These are phyloP conservation scores for Carpatolechia fugitivella DNA, from an alignment of 2,888 invertebrate genomes.

Conservation along the genomic window DNA sequence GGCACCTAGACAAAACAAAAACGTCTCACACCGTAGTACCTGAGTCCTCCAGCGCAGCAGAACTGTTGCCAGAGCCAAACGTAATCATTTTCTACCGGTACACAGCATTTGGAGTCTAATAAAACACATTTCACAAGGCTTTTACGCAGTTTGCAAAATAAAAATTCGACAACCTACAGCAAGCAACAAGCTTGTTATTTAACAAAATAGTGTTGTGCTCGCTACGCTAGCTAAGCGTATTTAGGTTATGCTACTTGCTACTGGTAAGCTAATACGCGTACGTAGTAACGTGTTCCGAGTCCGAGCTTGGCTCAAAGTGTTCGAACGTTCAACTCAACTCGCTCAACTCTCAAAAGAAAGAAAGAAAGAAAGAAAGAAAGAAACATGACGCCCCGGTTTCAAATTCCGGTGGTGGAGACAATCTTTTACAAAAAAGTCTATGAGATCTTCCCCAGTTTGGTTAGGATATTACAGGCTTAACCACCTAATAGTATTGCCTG, in stretches of 20 bases:
- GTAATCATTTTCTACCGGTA: constrained; percentile 69
- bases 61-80: constrained; percentile 64
- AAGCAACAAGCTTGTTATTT: constrained; percentile 57
- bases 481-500: too few species aligned
- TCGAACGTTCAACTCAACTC: too few species aligned
- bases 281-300: too few species aligned
- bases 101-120: constrained; percentile 62
- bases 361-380: too few species aligned
- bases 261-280: too few species aligned
- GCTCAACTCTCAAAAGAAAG: too few species aligned
- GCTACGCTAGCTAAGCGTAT: not conserved
- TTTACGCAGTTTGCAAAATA: constrained; percentile 41
- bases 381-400: too few species aligned
- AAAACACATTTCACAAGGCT: constrained; percentile 45
- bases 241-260: not conserved
- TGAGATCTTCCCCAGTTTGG: too few species aligned
- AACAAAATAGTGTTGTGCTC: constrained; percentile 55
- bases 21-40: constrained; percentile 34
- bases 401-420: too few species aligned
- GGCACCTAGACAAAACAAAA: constrained; percentile 3
- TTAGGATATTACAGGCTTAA: too few species aligned
- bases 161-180: constrained; percentile 50
- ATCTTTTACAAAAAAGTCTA: too few species aligned
- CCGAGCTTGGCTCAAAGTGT: too few species aligned
- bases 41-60: constrained; percentile 65